Conservation (phyloP, 2,888 invertebrate species). For the Periphyllus acericola region DNA sequence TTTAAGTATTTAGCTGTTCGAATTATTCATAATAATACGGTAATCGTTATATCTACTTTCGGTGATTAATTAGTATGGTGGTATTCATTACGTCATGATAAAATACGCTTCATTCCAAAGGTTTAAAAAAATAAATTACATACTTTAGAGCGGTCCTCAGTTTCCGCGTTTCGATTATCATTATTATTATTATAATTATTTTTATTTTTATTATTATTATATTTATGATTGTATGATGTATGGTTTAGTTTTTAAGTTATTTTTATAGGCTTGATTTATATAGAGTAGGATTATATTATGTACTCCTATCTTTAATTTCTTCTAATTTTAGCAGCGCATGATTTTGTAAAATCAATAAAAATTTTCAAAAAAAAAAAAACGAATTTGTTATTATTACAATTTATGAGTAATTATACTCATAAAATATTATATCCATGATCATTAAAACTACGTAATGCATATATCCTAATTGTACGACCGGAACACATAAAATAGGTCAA, state of each 20-base stretch:
- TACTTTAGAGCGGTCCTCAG: slow-evolving; percentile 33
- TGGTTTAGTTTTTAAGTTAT: slow-evolving; percentile 49
- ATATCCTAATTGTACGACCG: too few relatives aligned
- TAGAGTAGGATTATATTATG: slow-evolving; percentile 36
- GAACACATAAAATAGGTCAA: too few relatives aligned
- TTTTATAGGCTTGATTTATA: slow-evolving; percentile 56
- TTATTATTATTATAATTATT: slow-evolving; percentile 38
- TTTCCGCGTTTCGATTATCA: slow-evolving; percentile 25
- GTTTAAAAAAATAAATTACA: slow-evolving; percentile 14
- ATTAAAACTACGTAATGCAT: neutral
- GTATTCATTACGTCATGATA: slow-evolving; percentile 21
- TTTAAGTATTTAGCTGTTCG: slow-evolving; percentile 25
- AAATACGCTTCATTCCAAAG: slow-evolving; percentile 49
- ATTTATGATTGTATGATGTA: slow-evolving; percentile 21
- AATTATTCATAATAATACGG: neutral
- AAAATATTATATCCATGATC: neutral
- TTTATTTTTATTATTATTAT: slow-evolving; percentile 33
- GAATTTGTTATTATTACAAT: neutral
- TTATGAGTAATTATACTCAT: neutral
- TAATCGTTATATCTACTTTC: slow-evolving; percentile 3
- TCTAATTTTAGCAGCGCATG: slow-evolving; percentile 54
- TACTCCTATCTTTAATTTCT: slow-evolving; percentile 52
- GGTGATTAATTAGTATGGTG: slow-evolving; percentile 9
- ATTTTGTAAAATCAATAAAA: slow-evolving; percentile 61
- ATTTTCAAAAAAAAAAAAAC: slow-evolving; percentile 34